Percentiles rank a stretch among this genome's conserved stretches.
phyloP scores from a whole-genome alignment of 1,140 invertebrate species.

The Lordiphosa collinella region DNA sequence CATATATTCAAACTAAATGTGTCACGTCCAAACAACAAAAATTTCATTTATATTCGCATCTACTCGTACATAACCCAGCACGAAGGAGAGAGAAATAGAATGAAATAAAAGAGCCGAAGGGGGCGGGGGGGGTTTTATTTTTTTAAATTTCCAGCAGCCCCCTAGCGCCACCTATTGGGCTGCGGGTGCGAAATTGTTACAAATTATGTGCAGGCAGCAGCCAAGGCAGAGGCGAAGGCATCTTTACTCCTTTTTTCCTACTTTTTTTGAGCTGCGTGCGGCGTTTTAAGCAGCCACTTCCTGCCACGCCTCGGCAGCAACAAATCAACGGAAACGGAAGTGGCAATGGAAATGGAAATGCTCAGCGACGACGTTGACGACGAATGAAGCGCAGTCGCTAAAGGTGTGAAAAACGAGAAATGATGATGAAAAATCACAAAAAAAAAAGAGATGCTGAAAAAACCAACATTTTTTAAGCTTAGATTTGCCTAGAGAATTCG shows the following conservation, averaged over 20 bases:
- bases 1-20: conserved; percentile 76
- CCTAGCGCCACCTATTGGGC: conserved; percentile 15
- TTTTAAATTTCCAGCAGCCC: too few relatives aligned
- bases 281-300: conserved; percentile 72
- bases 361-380: conserved; percentile 31
- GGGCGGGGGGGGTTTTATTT: conserved; percentile 2
- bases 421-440: conserved; percentile 65
- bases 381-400: conserved; percentile 55
- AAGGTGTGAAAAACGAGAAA: conserved; percentile 54
- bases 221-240: conserved; percentile 14
- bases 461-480: not conserved
- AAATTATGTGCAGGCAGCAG: conserved; percentile 69
- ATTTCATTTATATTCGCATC: conserved; percentile 76
- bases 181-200: conserved; percentile 61
- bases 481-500: not conserved
- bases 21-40: conserved; percentile 76
- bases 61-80: conserved; percentile 21
- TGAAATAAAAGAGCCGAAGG: conserved; percentile 13
- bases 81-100: conserved; percentile 6
- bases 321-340: conserved; percentile 75
- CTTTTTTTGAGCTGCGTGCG: conserved; percentile 35
- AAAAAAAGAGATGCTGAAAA: conserved; percentile 8
- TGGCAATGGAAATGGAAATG: conserved; percentile 76
- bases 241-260: not conserved
- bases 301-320: conserved; percentile 54